Evolutionary conservation across 2,113 vertebrate species (phyloP), one percentile per base, ranked within the genome.

Genomic region (Gallinago jamesoni): DNA sequence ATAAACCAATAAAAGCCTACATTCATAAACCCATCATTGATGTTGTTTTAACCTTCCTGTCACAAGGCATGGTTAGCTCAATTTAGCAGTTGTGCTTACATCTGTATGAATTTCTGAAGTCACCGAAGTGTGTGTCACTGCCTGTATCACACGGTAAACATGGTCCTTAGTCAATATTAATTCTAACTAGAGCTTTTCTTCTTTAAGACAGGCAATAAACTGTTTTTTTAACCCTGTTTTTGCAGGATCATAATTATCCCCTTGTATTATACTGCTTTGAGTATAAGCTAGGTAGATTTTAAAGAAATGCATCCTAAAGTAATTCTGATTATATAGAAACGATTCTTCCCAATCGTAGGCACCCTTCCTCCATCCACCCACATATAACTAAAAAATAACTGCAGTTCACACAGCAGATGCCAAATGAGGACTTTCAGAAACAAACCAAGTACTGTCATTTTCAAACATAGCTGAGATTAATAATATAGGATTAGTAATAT

Each of bases 391-490:
- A 75, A 93, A 96, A 97, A 96, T 93, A 96, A 69, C 83, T 55
- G 43, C 30, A 68, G 35, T 92, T 95, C 88, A 91, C 90, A 96
- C 77, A 89, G 73, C 93, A 93, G 68, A 97, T 93, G 94, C 45
- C 64, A 60, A 84, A 76, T 27, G 63, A 95, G 57, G 59, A 76
- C 28, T 91, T 91, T 45, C 12, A 72, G 45, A 70, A 86, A 48
- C 12, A 77, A 41, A 85, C 8, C 10, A 50, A 16, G n/a, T n/a
- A 35, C 48, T 52, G 21, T 45, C 64, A 73, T 56, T 85, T 88
- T 76, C 33, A 69, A 67, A 52, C 41, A 81, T 23, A 53, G 47
- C 31, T 53, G 22, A 79, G 35, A 39, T 14, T 37, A 27, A 12
- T 39, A 39, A 39, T 39, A 39, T 39, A 59, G 22, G 53, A 53